These are phyloP conservation scores for Orchestes rusci DNA, from an alignment of 2,888 invertebrate genomes.

Conservation along the genomic window DNA sequence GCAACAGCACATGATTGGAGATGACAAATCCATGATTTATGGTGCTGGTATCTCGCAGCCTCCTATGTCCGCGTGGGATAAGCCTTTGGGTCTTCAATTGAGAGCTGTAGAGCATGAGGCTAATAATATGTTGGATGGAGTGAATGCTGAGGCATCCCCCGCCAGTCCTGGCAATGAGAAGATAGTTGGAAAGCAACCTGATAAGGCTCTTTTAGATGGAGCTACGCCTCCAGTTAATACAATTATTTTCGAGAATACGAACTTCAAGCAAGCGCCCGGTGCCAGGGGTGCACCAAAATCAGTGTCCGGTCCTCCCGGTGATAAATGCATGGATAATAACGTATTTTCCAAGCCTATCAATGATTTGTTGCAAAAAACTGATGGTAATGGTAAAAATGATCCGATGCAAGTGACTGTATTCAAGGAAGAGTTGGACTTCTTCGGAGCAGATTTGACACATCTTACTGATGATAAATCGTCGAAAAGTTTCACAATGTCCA, in stretches of 20 bases:
- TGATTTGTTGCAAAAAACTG: constrained; percentile 40
- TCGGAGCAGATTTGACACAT: constrained; percentile 74
- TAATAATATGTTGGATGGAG: constrained; percentile 36
- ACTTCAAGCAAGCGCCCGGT: constrained; percentile 71
- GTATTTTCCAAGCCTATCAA: constrained; percentile 45
- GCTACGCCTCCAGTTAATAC: constrained; percentile 77
- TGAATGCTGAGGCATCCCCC: constrained; percentile 39
- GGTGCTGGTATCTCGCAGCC: background rate
- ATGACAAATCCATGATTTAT: constrained; percentile 11
- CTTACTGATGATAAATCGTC: constrained; percentile 64
- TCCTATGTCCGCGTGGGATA: constrained; percentile 65
- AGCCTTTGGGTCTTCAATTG: constrained; percentile 66
- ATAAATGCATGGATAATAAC: constrained; percentile 45
- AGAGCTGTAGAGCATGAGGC: constrained; percentile 45
- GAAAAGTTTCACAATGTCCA: constrained; percentile 48
- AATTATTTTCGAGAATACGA: constrained; percentile 87
- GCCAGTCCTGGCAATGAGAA: constrained; percentile 45
- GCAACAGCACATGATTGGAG: constrained; percentile 35
- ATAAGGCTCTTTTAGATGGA: constrained; percentile 58
- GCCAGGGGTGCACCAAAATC: constrained; percentile 43
- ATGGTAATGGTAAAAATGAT: constrained; percentile 37
- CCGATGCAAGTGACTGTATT: constrained; percentile 61
- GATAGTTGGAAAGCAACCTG: constrained; percentile 35
- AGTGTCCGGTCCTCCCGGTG: constrained; percentile 34
- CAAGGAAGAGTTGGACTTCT: constrained; percentile 82